Percentiles rank a stretch among this genome's conserved stretches.
These are phyloP conservation scores for Somateria mollissima DNA, from an alignment of 2,797 vertebrate species.

Conservation along the genomic window DNA sequence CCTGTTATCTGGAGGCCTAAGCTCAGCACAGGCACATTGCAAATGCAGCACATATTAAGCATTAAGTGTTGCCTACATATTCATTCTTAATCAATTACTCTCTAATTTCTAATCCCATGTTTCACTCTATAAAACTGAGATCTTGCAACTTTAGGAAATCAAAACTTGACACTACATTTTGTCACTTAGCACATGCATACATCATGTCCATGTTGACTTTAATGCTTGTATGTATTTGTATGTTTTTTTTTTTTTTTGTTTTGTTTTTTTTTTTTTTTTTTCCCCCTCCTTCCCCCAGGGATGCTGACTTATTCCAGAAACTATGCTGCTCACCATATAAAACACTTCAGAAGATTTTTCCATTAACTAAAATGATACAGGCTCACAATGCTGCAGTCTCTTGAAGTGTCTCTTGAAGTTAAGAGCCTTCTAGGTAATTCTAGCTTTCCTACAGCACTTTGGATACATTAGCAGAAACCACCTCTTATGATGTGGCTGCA, in stretches of 20 bases:
- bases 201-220: fast-evolving
- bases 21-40: too few species aligned
- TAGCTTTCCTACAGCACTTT: neutral
- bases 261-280: neutral
- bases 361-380: neutral
- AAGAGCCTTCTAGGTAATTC: constrained; percentile 20
- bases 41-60: too few species aligned
- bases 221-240: neutral
- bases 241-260: neutral
- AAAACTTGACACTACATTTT: neutral
- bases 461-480: neutral
- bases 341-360: constrained; percentile 7
- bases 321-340: neutral
- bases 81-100: too few species aligned
- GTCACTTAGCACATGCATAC: fast-evolving
- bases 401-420: constrained; percentile 18
- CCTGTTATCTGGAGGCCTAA: too few species aligned
- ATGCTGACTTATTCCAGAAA: neutral
- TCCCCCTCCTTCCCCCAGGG: neutral
- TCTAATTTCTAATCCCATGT: too few species aligned
- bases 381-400: neutral
- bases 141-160: neutral
- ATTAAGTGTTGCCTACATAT: too few species aligned
- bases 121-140: neutral
- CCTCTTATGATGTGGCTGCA: neutral